A percentile compares a stretch with the other conserved stretches of the same genome.
These are phyloP conservation scores for Thalpophila matura DNA, from an alignment of 2,888 invertebrate species.

Conservation along the genomic window DNA sequence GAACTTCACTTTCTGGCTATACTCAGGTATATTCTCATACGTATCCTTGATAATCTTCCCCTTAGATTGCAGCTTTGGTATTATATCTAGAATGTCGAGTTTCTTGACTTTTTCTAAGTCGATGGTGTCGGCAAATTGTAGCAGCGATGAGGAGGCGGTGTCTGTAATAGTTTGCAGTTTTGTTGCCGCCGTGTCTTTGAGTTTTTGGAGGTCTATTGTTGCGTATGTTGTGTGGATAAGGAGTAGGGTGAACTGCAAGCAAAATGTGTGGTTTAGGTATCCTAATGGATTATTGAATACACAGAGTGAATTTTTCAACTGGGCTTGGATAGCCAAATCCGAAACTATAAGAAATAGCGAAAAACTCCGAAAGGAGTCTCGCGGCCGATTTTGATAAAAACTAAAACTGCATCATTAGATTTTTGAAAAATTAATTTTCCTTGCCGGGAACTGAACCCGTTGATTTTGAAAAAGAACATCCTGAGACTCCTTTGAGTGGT, in stretches of 20 bases:
- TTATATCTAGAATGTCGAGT: slow-evolving; percentile 70
- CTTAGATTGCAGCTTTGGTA: slow-evolving; percentile 68
- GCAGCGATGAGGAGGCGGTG: slow-evolving; percentile 67
- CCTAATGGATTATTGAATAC: too few species aligned
- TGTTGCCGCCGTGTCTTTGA: slow-evolving; percentile 74
- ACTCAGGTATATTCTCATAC: slow-evolving; percentile 52
- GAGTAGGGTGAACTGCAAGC: slow-evolving; percentile 73
- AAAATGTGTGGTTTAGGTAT: background rate
- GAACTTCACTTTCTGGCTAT: slow-evolving; percentile 43
- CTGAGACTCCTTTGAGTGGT: too few species aligned
- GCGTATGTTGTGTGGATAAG: slow-evolving; percentile 71
- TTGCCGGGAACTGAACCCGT: too few species aligned
- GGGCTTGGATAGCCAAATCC: too few species aligned
- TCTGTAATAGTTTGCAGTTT: slow-evolving; percentile 65
- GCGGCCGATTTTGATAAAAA: too few species aligned
- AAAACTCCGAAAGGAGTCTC: too few species aligned
- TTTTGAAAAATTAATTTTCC: too few species aligned
- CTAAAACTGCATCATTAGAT: too few species aligned
- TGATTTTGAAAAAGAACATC: too few species aligned
- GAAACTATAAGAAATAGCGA: too few species aligned
- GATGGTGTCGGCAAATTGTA: slow-evolving; percentile 70
- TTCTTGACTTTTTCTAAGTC: slow-evolving; percentile 74
- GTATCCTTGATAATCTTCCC: slow-evolving; percentile 56
- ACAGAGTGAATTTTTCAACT: too few species aligned
- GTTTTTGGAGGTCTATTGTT: slow-evolving; percentile 72